Conservation (phyloP, 2,113 vertebrate species). For the Camelus dromedarius region DNA sequence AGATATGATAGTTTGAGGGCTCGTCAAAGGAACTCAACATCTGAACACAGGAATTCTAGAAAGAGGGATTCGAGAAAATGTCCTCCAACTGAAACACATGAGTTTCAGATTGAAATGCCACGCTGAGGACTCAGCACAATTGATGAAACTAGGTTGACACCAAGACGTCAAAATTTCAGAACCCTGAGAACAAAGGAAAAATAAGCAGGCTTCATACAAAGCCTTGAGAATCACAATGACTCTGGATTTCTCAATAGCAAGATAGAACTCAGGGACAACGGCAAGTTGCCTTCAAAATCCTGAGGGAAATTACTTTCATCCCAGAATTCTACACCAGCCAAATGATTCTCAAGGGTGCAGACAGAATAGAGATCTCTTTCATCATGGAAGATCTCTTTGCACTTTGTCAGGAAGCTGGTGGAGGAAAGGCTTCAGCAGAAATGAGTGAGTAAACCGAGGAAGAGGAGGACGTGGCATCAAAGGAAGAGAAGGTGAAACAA, state of each 20-base stretch:
- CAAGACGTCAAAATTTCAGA: background rate
- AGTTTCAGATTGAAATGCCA: background rate
- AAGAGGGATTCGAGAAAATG: background rate
- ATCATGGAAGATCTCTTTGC: background rate
- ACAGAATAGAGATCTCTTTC: background rate
- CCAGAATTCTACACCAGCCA: background rate
- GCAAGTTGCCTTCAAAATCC: background rate
- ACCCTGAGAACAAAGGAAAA: background rate
- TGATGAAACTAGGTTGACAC: background rate
- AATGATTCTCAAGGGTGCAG: background rate
- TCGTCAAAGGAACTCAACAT: background rate
- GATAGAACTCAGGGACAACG: background rate
- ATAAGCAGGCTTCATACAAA: background rate
- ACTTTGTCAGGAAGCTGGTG: background rate
- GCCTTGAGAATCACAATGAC: background rate
- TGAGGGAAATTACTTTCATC: background rate
- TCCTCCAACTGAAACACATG: background rate
- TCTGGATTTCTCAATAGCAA: slow-evolving; percentile 25
- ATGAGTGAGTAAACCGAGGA: background rate
- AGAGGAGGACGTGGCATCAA: background rate
- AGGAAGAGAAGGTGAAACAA: background rate
- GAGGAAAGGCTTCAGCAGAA: background rate
- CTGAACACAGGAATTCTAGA: background rate
- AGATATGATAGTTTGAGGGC: background rate
- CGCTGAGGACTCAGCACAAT: background rate